phyloP scores from a whole-genome alignment of 2,113 vertebrate genomes.

The Gnathonemus longibarbis region DNA sequence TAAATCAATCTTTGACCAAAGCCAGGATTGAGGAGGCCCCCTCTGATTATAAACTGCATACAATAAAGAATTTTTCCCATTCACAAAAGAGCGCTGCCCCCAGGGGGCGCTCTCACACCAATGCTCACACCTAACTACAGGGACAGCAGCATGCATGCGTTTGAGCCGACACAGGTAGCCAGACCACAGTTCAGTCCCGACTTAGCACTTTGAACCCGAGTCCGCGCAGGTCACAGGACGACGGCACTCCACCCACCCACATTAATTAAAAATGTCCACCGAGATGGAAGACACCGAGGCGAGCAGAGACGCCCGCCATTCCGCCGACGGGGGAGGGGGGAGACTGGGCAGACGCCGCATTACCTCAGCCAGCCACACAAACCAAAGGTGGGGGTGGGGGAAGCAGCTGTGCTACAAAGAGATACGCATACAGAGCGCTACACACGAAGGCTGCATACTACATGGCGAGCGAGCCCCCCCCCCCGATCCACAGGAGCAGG shows the following conservation, averaged over 20 bases:
- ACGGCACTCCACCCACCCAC: background rate
- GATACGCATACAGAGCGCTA: conserved; percentile 22
- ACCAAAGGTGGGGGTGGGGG: background rate
- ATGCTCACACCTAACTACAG: background rate
- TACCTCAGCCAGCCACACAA: background rate
- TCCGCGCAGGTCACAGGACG: background rate
- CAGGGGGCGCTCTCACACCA: background rate
- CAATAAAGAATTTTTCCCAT: background rate
- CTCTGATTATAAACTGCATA: background rate
- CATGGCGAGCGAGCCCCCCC: background rate
- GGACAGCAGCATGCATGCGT: background rate
- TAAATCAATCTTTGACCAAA: background rate
- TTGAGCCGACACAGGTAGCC: background rate
- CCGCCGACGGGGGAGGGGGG: background rate
- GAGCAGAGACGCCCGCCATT: background rate
- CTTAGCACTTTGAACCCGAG: background rate
- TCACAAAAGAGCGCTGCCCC: background rate
- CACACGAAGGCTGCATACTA: conserved; percentile 11
- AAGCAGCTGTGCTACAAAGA: conserved; percentile 20
- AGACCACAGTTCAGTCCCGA: background rate
- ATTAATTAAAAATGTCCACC: conserved; percentile 17
- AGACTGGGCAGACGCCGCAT: background rate
- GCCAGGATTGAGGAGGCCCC: background rate
- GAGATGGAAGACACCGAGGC: background rate
- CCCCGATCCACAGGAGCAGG: background rate